Conservation (phyloP, 2,797 vertebrate genomes). For the Gephyroberyx darwinii region DNA sequence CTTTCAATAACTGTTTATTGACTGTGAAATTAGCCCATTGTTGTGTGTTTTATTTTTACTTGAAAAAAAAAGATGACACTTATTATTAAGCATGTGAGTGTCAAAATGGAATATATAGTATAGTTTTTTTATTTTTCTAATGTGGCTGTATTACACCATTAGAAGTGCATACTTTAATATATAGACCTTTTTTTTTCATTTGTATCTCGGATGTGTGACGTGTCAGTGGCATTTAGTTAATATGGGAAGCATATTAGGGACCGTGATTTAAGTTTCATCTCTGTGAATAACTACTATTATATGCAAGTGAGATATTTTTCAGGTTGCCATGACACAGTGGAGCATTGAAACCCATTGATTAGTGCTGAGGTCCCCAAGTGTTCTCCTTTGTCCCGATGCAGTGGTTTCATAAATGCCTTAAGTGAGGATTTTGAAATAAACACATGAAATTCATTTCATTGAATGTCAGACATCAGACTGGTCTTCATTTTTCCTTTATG, state of each 20-base stretch:
- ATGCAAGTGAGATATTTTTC: constrained; percentile 80
- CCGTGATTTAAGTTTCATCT: constrained; percentile 59
- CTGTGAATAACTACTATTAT: constrained; percentile 64
- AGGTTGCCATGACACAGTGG: constrained; percentile 71
- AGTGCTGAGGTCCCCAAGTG: constrained; percentile 67
- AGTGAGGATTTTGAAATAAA: constrained; percentile 84
- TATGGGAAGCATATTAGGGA: constrained; percentile 50
- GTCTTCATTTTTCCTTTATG: constrained; percentile 9
- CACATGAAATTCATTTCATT: constrained; percentile 68
- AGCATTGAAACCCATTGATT: constrained; percentile 58
- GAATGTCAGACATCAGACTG: constrained; percentile 54
- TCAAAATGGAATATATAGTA: constrained; percentile 56
- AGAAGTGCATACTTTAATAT: constrained; percentile 70
- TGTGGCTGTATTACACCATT: constrained; percentile 70
- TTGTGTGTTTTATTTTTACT: constrained; percentile 64
- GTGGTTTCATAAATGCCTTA: constrained; percentile 86
- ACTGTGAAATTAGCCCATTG: constrained; percentile 74
- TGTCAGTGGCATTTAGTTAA: constrained; percentile 64
- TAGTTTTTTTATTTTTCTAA: constrained; percentile 71
- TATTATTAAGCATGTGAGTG: constrained; percentile 74
- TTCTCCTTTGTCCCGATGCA: constrained; percentile 81
- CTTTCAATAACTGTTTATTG: constrained; percentile 58
- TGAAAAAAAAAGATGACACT: constrained; percentile 64
- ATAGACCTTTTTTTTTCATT: constrained; percentile 51
- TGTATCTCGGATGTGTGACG: constrained; percentile 68